Conservation (phyloP, 2,113 vertebrate genomes). For the Malurus elegans region DNA sequence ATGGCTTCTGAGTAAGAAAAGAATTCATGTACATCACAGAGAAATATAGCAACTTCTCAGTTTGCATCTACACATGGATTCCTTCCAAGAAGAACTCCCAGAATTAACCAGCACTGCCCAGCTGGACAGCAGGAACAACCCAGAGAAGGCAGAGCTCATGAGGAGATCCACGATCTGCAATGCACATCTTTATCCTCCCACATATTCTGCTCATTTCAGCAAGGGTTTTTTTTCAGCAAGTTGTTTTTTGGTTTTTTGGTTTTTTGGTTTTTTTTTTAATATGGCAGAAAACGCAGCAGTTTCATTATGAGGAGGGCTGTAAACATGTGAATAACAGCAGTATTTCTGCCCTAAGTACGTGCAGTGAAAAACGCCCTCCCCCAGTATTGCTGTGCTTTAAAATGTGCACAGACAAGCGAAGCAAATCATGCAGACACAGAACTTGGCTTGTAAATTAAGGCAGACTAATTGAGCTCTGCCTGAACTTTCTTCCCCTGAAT, state of each 20-base stretch:
- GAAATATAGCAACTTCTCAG: not conserved
- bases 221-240: not conserved
- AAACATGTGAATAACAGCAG: not conserved
- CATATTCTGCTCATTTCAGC: not conserved
- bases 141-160: not conserved
- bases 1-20: not conserved
- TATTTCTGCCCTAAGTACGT: not conserved
- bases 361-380: not conserved
- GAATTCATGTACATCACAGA: not conserved
- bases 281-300: not conserved
- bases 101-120: not conserved
- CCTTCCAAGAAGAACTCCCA: not conserved
- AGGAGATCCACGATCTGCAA: not conserved
- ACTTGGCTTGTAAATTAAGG: not conserved
- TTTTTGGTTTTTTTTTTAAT: not conserved
- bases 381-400: not conserved
- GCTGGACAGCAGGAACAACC: not conserved
- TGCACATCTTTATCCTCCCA: not conserved
- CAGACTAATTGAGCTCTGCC: slow-evolving; percentile 1
- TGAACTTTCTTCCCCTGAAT: slow-evolving; percentile 20
- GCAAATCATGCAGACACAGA: not conserved
- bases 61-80: not conserved
- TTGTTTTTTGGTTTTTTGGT: too few species aligned
- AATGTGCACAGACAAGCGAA: not conserved
- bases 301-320: not conserved